A percentile compares a stretch with the other conserved stretches of the same genome.
Conservation (phyloP, 2,797 vertebrate genomes). For the Mionectes olivaceus region DNA sequence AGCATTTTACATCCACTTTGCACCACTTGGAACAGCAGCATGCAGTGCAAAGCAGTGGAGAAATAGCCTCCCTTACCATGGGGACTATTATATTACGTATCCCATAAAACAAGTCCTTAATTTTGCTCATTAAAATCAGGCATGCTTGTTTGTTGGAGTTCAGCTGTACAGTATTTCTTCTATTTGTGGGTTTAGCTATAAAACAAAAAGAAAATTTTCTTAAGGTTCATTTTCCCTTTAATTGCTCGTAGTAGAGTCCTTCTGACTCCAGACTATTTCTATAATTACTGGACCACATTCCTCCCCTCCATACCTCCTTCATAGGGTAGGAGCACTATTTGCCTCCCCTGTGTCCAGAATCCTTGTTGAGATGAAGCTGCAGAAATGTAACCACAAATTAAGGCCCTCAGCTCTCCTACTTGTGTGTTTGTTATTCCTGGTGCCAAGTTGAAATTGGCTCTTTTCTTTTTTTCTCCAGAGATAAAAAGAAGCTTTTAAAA, state of each 20-base stretch:
- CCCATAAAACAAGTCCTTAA: constrained; percentile 46
- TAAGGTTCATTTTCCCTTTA: constrained; percentile 46
- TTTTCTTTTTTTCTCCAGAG: neutral
- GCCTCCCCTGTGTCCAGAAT: neutral
- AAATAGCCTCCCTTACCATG: constrained; percentile 12
- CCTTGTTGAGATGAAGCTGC: neutral
- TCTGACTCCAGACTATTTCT: constrained; percentile 49
- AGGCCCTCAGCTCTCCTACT: neutral
- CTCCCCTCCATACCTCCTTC: constrained; percentile 24
- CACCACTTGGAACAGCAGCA: neutral
- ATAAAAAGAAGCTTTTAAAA: neutral
- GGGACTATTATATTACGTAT: constrained; percentile 52
- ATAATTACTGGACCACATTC: constrained; percentile 21
- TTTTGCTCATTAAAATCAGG: constrained; percentile 61
- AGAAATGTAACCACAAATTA: neutral
- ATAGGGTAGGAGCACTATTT: neutral
- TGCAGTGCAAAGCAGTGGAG: neutral
- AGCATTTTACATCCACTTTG: neutral
- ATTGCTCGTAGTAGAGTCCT: constrained; percentile 10
- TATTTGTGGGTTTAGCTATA: constrained; percentile 61
- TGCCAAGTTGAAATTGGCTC: neutral
- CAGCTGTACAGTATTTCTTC: constrained; percentile 44
- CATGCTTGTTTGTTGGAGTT: constrained; percentile 51
- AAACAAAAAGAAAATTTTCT: constrained; percentile 35
- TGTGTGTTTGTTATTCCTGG: neutral